A percentile compares a stretch with the other conserved stretches of the same genome.
Conservation (phyloP, 2,888 invertebrate species). For the Heteromurus nitidus region DNA sequence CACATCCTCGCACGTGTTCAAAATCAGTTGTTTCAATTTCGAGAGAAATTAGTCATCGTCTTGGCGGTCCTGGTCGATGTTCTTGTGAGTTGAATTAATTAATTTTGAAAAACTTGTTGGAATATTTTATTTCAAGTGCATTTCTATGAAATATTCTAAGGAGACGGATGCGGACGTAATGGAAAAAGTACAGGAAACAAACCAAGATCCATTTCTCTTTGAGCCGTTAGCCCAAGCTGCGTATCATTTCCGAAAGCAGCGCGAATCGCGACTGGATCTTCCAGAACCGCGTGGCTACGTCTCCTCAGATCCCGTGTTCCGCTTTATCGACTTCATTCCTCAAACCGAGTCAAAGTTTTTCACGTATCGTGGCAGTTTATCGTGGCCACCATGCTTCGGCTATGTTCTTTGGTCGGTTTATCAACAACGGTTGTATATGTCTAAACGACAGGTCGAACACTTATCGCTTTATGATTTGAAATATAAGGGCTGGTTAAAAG, state of each 20-base stretch:
- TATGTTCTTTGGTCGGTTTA: constrained; percentile 45
- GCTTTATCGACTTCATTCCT: constrained; percentile 42
- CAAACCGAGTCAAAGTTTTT: constrained; percentile 4
- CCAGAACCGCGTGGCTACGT: constrained; percentile 33
- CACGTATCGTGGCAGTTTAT: constrained; percentile 44
- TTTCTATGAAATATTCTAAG: too few species aligned
- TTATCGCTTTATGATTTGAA: not conserved
- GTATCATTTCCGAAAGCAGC: constrained; percentile 6
- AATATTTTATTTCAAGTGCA: not conserved
- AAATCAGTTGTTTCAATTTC: constrained; percentile 45
- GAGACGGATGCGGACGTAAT: constrained; percentile 10
- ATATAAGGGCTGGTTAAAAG: not conserved
- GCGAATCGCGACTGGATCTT: not conserved
- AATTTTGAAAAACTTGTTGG: constrained; percentile 10
- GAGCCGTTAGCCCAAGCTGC: constrained; percentile 42
- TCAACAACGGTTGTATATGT: constrained; percentile 23
- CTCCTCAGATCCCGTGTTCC: constrained; percentile 12
- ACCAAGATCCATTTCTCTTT: constrained; percentile 37
- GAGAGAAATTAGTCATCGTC: constrained; percentile 38
- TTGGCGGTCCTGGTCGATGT: constrained; percentile 37
- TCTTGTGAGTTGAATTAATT: not conserved
- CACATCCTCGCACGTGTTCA: constrained; percentile 39
- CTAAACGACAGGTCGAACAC: constrained; percentile 26
- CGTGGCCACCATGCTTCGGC: constrained; percentile 35
- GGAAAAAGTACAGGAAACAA: not conserved